phyloP scores from a whole-genome alignment of 2,113 vertebrate species.

The Sinocyclocheilus anshuiensis region DNA sequence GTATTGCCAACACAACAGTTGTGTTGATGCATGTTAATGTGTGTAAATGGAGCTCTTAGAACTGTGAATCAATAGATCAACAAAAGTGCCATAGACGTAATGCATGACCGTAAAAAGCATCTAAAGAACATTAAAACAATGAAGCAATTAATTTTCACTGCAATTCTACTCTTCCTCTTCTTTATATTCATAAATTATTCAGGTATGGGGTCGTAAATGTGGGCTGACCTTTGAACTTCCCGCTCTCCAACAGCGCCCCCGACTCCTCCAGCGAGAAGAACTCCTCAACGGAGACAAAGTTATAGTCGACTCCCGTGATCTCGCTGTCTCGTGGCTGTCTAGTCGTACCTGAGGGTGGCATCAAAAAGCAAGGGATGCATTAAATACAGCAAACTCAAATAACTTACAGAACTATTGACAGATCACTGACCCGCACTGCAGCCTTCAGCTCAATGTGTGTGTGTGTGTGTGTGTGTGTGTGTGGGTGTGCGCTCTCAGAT shows the following conservation, averaged over 20 bases:
- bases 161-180: not conserved
- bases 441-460: conserved; percentile 20
- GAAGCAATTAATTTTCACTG: not conserved
- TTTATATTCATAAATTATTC: not conserved
- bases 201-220: not conserved
- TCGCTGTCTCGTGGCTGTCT: conserved; percentile 73
- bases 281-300: conserved; percentile 77
- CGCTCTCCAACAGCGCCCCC: conserved; percentile 76
- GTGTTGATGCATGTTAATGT: conserved; percentile 26
- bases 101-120: not conserved
- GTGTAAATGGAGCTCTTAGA: conserved; percentile 30
- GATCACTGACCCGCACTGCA: not conserved
- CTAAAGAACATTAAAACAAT: not conserved
- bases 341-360: conserved; percentile 68
- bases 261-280: conserved; percentile 78
- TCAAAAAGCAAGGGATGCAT: not conserved
- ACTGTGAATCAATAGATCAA: conserved; percentile 17
- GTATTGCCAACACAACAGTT: conserved; percentile 6
- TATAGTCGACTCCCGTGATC: conserved; percentile 76
- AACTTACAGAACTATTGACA: conserved; percentile 25
- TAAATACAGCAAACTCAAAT: conserved; percentile 19
- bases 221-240: conserved; percentile 75
- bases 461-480: not conserved
- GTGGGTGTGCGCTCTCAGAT: not conserved
- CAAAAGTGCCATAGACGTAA: not conserved